Base-by-base conservation (phyloP, 2,888 invertebrate genomes). In the Epicampocera succincta region DNA sequence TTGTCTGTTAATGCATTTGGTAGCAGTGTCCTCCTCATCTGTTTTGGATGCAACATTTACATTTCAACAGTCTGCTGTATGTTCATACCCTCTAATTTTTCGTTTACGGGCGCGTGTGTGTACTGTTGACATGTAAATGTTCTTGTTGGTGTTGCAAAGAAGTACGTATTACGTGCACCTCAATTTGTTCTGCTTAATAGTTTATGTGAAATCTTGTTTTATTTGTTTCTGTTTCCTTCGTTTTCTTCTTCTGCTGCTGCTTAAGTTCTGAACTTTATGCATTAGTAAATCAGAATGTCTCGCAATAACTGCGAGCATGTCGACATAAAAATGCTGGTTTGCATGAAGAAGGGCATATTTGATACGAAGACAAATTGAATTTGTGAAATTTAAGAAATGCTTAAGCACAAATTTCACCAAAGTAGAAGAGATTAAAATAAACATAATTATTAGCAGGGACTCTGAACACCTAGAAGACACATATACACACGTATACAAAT, bases 181-280 rank as follows among this genome's bases (percentile, higher is more conserved):
- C 71, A 72, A 80, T 80, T 80, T 76, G 80, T 76, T 71, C 33
- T 75, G 74, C 71, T 80, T 75, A 75, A 75, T 75, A 71, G 56
- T 74, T 74, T 63, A 74, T 74, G 68, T 61, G 48, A 69, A 69
- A 74, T 80, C 63, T 74, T 63, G 54, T 65, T 74, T 56, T 72
- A 72, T 78, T 52, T 73, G 15, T 58, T 44, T 69, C 11, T 29
- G 19, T 17, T 11, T 52, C 66, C 50, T 44, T 69, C 11, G 19
- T 33, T 17, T 11, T 52, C 66, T 52, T 40, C 19, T 38, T 52
- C 13, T 38, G n/a, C 52, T 46, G 1, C 13, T 56, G n/a, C 21
- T 42, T 42, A 11, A 50, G 15, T 58, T 58, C 38, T 60, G 42
- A 61, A 61, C 42, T 61, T 61, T 48, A 19, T 50, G 46, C 52